These are phyloP conservation scores for Tadarida brasiliensis DNA, from an alignment of 2,797 vertebrate genomes.

Conservation along the genomic window DNA sequence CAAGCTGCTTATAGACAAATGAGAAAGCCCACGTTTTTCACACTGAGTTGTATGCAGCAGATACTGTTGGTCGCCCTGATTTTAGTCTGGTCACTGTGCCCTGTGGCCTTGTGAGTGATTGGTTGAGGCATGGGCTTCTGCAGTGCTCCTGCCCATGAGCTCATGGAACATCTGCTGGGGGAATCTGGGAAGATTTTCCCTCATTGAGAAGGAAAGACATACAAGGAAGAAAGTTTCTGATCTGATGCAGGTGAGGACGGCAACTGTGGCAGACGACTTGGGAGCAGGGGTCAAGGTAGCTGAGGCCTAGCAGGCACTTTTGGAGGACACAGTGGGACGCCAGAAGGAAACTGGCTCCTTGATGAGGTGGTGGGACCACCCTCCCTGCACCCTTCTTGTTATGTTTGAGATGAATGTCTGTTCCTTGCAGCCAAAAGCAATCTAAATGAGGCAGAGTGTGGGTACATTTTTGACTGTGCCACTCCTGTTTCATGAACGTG, in stretches of 20 bases:
- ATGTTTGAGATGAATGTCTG: background rate
- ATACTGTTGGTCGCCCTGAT: background rate
- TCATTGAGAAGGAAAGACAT: background rate
- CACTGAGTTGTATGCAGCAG: background rate
- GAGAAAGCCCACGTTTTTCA: background rate
- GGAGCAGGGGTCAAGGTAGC: too few species aligned
- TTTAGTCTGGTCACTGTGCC: background rate
- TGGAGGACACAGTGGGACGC: background rate
- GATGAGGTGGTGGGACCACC: too few species aligned
- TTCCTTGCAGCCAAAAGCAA: slow-evolving; percentile 16
- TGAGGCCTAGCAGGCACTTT: background rate
- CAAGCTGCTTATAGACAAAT: background rate
- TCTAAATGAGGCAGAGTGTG: background rate
- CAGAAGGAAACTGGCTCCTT: background rate
- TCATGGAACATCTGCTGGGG: background rate
- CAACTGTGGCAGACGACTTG: background rate
- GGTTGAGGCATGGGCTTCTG: background rate
- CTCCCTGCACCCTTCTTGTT: background rate
- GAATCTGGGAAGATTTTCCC: slow-evolving; percentile 10
- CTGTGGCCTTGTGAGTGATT: background rate
- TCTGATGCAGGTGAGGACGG: background rate
- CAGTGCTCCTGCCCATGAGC: background rate
- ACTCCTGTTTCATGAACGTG: background rate
- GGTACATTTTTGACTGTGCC: background rate
- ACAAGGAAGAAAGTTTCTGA: background rate